phyloP scores from a whole-genome alignment of 1,140 invertebrate species.

The Streblospio benedicti region DNA sequence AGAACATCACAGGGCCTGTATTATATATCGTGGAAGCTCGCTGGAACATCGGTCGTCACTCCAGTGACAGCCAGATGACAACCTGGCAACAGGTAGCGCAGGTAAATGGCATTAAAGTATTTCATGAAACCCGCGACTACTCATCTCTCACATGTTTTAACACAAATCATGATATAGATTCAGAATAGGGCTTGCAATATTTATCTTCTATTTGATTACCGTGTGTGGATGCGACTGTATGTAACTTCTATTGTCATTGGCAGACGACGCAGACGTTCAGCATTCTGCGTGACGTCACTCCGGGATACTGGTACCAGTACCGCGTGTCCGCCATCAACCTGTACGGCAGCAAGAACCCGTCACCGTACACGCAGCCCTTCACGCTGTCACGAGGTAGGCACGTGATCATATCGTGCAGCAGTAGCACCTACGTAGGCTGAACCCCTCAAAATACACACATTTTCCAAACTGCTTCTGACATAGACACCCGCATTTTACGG shows the following conservation, averaged over 20 bases:
- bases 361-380: constrained; percentile 56
- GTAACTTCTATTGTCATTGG: too few relatives aligned
- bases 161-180: too few relatives aligned
- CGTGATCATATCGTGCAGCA: background rate
- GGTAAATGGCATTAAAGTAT: constrained; percentile 12
- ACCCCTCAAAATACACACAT: too few relatives aligned
- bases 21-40: constrained; percentile 15
- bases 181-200: too few relatives aligned
- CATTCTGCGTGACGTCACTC: constrained; percentile 27
- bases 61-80: constrained; percentile 3
- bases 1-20: background rate
- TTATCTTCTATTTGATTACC: too few relatives aligned
- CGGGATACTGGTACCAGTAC: constrained; percentile 68
- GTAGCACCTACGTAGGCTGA: too few relatives aligned
- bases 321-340: constrained; percentile 63
- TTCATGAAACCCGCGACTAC: too few relatives aligned
- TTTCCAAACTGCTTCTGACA: too few relatives aligned
- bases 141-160: too few relatives aligned
- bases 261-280: constrained; percentile 20
- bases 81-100: constrained; percentile 15
- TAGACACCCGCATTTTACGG: too few relatives aligned
- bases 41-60: constrained; percentile 11
- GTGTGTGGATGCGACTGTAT: too few relatives aligned
- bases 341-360: constrained; percentile 62
- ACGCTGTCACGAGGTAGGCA: constrained; percentile 48